phyloP scores from a whole-genome alignment of 1,140 invertebrate species.

The Nixonia krombeini region DNA sequence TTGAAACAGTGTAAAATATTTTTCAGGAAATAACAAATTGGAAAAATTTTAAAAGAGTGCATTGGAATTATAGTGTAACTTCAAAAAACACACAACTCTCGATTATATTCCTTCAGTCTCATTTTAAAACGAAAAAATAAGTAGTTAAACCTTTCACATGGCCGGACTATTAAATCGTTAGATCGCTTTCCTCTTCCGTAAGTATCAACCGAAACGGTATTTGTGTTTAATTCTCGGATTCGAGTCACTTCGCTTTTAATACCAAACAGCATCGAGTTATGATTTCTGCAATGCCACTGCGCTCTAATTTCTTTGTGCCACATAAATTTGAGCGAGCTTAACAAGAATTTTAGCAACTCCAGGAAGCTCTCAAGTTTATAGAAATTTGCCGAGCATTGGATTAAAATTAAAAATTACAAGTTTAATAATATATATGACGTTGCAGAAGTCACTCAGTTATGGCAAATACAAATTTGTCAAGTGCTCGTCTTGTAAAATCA shows the following conservation, averaged over 20 bases:
- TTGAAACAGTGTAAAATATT: too few species aligned
- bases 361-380: too few species aligned
- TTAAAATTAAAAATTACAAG: not conserved
- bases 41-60: too few species aligned
- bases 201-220: slow-evolving; percentile 21
- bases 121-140: slow-evolving; percentile 53
- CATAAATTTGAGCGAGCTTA: too few species aligned
- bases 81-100: too few species aligned
- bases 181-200: slow-evolving; percentile 37
- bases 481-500: too few species aligned
- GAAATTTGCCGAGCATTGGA: too few species aligned
- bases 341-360: too few species aligned
- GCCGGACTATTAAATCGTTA: slow-evolving; percentile 59
- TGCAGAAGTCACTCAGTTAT: too few species aligned
- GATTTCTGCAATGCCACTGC: not conserved
- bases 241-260: slow-evolving; percentile 17
- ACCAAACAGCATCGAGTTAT: not conserved
- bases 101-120: slow-evolving; percentile 47
- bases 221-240: slow-evolving; percentile 28
- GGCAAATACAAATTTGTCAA: too few species aligned
- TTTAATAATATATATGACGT: not conserved
- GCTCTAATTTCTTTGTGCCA: slow-evolving; percentile 9
- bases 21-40: too few species aligned
- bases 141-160: slow-evolving; percentile 40
- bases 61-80: too few species aligned